These are phyloP conservation scores for Lepus americanus DNA, from an alignment of 2,113 vertebrate species.

Conservation along the genomic window DNA sequence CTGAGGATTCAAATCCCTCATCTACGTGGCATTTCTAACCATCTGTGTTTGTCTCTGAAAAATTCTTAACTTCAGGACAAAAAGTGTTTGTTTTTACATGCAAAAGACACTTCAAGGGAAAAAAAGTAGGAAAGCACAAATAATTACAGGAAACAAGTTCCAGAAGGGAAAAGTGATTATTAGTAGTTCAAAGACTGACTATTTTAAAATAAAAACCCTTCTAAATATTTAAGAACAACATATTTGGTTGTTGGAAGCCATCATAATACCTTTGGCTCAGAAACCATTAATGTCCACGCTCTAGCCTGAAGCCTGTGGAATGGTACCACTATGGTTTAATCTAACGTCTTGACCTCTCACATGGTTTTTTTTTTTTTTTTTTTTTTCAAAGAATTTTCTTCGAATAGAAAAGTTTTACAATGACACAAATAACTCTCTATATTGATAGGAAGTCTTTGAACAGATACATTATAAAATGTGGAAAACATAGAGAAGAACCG, in stretches of 20 bases:
- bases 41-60: background rate
- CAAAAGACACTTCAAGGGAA: conserved; percentile 64
- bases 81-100: conserved; percentile 58
- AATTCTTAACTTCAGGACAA: background rate
- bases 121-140: conserved; percentile 61
- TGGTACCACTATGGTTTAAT: background rate
- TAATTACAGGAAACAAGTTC: conserved; percentile 72
- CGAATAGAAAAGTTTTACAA: conserved; percentile 11
- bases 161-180: conserved; percentile 45
- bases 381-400: background rate
- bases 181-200: conserved; percentile 55
- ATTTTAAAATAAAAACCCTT: conserved; percentile 57
- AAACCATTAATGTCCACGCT: background rate
- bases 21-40: background rate
- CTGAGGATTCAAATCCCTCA: background rate
- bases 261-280: conserved; percentile 2
- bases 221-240: background rate
- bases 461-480: background rate
- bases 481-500: background rate
- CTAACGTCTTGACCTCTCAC: background rate
- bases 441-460: background rate
- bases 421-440: conserved; percentile 26
- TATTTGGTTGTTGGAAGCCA: background rate
- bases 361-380: background rate
- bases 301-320: background rate